Evolutionary conservation across 2,888 invertebrate genomes (phyloP).

Genomic region (Hydraecia micacea): DNA sequence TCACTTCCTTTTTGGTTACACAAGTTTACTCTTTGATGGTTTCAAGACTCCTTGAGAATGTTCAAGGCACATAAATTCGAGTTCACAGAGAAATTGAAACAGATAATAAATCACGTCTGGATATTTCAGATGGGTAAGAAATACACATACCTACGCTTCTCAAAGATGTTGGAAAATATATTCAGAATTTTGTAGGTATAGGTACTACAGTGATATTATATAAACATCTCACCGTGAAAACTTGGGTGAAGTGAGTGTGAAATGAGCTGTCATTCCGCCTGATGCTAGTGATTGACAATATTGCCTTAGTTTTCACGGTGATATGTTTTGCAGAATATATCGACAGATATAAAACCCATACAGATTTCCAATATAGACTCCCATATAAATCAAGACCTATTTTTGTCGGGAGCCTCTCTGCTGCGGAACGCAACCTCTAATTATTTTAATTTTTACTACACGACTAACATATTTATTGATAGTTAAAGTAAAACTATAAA

Average conservation of each 20-base stretch:
- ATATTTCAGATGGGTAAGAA: constrained; percentile 22
- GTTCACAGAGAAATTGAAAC: not conserved
- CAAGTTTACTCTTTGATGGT: constrained; percentile 10
- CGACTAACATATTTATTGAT: constrained; percentile 54
- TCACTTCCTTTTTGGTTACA: constrained; percentile 18
- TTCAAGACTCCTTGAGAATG: constrained; percentile 25
- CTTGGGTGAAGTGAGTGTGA: too few species aligned
- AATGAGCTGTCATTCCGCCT: too few species aligned
- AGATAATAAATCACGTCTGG: constrained; percentile 26
- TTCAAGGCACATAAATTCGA: not conserved
- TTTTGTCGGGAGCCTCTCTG: constrained; percentile 16
- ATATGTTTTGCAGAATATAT: too few species aligned
- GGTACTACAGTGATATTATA: not conserved
- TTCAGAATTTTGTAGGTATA: constrained; percentile 14
- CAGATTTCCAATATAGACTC: constrained; percentile 5
- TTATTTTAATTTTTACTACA: constrained; percentile 44
- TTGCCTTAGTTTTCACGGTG: too few species aligned
- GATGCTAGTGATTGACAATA: too few species aligned
- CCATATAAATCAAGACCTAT: constrained; percentile 20
- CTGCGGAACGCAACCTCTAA: constrained; percentile 10
- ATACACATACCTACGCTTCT: not conserved
- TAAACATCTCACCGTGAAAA: too few species aligned
- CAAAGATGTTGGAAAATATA: constrained; percentile 11
- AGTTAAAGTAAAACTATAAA: constrained; percentile 58
- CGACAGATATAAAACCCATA: constrained; percentile 23